Conservation (phyloP, 2,113 vertebrate species). For the Leucosticte australis region DNA sequence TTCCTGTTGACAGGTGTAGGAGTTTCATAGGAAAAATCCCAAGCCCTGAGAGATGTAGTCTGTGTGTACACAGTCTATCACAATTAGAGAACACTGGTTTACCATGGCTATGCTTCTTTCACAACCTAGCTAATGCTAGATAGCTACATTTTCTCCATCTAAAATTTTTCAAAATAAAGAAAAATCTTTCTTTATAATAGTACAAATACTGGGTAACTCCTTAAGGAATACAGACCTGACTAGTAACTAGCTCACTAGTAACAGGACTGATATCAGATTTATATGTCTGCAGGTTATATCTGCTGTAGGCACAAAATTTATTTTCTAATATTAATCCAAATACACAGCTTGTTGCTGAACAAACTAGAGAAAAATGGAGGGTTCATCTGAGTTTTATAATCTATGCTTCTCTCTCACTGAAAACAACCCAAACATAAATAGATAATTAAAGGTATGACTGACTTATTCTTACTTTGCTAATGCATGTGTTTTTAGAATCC, state of each 20-base stretch:
- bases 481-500: background rate
- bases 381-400: background rate
- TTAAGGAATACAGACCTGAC: background rate
- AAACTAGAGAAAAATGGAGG: background rate
- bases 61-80: background rate
- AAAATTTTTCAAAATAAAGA: background rate
- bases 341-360: background rate
- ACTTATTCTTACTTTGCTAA: background rate
- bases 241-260: background rate
- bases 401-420: background rate
- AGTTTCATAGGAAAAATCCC: background rate
- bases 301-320: background rate
- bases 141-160: background rate
- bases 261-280: background rate
- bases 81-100: fast-evolving
- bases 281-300: background rate
- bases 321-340: background rate
- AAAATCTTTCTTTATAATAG: background rate
- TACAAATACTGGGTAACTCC: background rate
- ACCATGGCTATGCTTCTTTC: background rate
- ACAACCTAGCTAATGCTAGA: background rate
- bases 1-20: background rate
- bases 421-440: background rate
- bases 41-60: fast-evolving
- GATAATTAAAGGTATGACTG: background rate